Evolutionary conservation across 1,140 invertebrate species (phyloP).

Genomic region (Lepidurus arcticus): DNA sequence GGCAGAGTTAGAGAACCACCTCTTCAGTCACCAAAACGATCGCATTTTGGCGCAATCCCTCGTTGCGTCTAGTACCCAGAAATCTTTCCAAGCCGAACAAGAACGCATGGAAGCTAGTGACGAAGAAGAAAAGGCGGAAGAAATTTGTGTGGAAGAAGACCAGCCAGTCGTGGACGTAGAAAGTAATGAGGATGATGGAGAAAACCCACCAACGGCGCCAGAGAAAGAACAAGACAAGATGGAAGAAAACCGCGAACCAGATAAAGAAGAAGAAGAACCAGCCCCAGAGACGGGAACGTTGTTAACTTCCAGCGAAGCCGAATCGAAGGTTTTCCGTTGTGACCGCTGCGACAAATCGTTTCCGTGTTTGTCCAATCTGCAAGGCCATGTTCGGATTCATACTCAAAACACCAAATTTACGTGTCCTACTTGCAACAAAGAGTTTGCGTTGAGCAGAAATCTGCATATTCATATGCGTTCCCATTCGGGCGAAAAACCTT

Average conservation of each 20-base stretch:
- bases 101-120: slow-evolving; percentile 40
- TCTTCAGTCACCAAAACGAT: slow-evolving; percentile 48
- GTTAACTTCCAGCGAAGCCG: slow-evolving; percentile 10
- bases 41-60: neutral
- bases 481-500: too few species aligned
- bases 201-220: slow-evolving; percentile 24
- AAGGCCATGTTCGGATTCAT: too few species aligned
- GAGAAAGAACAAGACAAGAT: neutral
- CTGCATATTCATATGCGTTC: too few species aligned
- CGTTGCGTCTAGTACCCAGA: slow-evolving; percentile 34
- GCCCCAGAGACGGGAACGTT: slow-evolving; percentile 24
- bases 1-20: slow-evolving; percentile 84
- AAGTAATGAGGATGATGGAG: slow-evolving; percentile 41
- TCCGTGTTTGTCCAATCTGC: too few species aligned
- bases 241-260: neutral
- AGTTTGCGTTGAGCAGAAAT: too few species aligned
- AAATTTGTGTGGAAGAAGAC: slow-evolving; percentile 39
- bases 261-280: slow-evolving; percentile 21
- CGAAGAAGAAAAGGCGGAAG: slow-evolving; percentile 38
- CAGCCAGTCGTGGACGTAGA: slow-evolving; percentile 38
- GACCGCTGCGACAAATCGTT: slow-evolving; percentile 44
- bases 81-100: slow-evolving; percentile 38
- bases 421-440: too few species aligned
- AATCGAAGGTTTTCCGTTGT: slow-evolving; percentile 40
- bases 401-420: too few species aligned